Percentiles rank a stretch among this genome's conserved stretches.
These are phyloP conservation scores for Penelope pileata DNA, from an alignment of 2,113 vertebrate genomes.

Conservation along the genomic window DNA sequence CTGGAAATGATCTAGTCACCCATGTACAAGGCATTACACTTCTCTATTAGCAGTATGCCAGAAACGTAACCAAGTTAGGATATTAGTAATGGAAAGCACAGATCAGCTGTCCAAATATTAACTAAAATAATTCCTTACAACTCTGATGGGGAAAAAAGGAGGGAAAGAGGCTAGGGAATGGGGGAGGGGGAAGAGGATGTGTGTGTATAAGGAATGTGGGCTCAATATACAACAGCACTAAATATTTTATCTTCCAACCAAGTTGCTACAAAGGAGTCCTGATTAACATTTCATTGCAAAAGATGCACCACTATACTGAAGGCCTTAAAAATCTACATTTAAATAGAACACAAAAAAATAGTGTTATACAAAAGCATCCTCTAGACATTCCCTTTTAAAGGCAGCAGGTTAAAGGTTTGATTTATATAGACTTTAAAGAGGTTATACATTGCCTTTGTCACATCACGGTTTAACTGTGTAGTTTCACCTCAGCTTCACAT, in stretches of 20 bases:
- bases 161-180: background rate
- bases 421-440: slow-evolving; percentile 65
- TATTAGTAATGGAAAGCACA: background rate
- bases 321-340: slow-evolving; percentile 70
- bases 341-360: slow-evolving; percentile 55
- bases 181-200: background rate
- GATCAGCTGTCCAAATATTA: slow-evolving; percentile 4
- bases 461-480: slow-evolving; percentile 16
- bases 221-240: slow-evolving; percentile 38
- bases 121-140: background rate
- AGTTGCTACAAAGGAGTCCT: slow-evolving; percentile 50
- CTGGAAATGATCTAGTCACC: background rate
- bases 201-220: background rate
- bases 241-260: slow-evolving; percentile 61
- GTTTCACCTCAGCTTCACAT: slow-evolving; percentile 48
- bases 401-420: slow-evolving; percentile 54
- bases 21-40: background rate
- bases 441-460: slow-evolving; percentile 35
- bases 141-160: background rate
- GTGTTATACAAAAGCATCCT: slow-evolving; percentile 44
- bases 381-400: slow-evolving; percentile 51
- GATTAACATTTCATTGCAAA: slow-evolving; percentile 65
- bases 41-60: background rate
- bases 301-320: slow-evolving; percentile 52
- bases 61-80: background rate